Evolutionary conservation across 2,888 invertebrate species (phyloP).

Genomic region (Linhomoeus sp.): DNA sequence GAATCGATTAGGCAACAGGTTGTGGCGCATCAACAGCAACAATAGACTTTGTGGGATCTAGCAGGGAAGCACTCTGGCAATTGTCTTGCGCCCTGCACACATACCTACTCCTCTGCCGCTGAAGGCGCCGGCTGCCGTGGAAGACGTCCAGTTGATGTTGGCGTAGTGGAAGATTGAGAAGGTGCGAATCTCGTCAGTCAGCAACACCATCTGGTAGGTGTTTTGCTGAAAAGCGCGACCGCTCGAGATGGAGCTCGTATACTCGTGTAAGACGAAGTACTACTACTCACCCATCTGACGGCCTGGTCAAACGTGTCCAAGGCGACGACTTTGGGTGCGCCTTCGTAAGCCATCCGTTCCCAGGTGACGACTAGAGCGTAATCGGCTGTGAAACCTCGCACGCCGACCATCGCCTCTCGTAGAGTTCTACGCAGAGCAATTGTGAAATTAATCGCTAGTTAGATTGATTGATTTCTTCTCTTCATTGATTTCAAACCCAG

Average conservation of each 20-base stretch:
- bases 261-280: too few relatives aligned
- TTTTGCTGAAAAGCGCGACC: slow-evolving; percentile 50
- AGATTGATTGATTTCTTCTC: too few relatives aligned
- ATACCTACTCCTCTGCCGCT: slow-evolving; percentile 13
- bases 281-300: slow-evolving; percentile 13
- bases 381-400: slow-evolving; percentile 68
- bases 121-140: slow-evolving; percentile 54
- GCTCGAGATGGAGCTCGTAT: too few relatives aligned
- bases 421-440: too few relatives aligned
- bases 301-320: slow-evolving; percentile 10
- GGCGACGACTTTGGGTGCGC: slow-evolving; percentile 13
- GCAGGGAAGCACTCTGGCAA: too few relatives aligned
- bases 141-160: slow-evolving; percentile 67
- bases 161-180: slow-evolving; percentile 85
- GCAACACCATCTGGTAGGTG: slow-evolving; percentile 77
- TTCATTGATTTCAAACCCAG: too few relatives aligned
- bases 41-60: too few relatives aligned
- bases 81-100: too few relatives aligned
- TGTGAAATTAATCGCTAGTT: too few relatives aligned
- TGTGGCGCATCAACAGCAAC: too few relatives aligned
- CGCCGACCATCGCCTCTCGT: slow-evolving; percentile 38
- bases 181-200: slow-evolving; percentile 76
- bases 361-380: slow-evolving; percentile 72
- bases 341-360: slow-evolving; percentile 71
- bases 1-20: too few relatives aligned